Percentiles rank a stretch among this genome's conserved stretches.
phyloP scores from a whole-genome alignment of 1,140 invertebrate genomes.

The Bombyx mori region ASM3026992v2 NC_085126.1:4345001-4345500 shows the following conservation, averaged over 20 bases:
- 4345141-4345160: conserved; percentile 51
- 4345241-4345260: background rate
- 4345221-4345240: background rate
- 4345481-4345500: no score
- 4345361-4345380: no score
- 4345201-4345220: conserved; percentile 20
- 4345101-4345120: conserved; percentile 45
- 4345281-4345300: no score
- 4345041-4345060: conserved; percentile 59
- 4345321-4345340: no score
- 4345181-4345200: conserved; percentile 27
- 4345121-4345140: conserved; percentile 51
- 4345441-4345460: no score
- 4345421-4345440: no score
- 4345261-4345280: no score
- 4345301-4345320: no score
- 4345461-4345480: no score
- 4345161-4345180: conserved; percentile 27
- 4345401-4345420: no score
- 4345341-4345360: no score
- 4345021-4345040: conserved; percentile 39
- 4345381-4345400: no score
- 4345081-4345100: conserved; percentile 47
- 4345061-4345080: conserved; percentile 49
- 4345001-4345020: conserved; percentile 64